Conservation (phyloP, 2,888 invertebrate species). For the Synanthedon myopaeformis region DNA sequence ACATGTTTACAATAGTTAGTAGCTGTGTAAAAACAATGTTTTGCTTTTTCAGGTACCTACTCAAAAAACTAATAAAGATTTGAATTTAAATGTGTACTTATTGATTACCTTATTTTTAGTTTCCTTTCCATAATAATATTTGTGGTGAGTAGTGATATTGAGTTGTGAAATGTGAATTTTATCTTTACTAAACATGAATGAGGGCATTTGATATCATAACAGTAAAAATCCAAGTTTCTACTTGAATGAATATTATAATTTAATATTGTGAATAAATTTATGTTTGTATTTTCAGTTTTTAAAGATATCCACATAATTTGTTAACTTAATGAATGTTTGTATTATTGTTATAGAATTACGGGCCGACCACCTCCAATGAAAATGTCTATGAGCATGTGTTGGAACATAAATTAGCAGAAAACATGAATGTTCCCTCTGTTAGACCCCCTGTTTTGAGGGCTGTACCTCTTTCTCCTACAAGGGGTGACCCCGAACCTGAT, state of each 20-base stretch:
- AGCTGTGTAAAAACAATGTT: conserved; percentile 4
- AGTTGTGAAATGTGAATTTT: no score
- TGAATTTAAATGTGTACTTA: conserved; percentile 32
- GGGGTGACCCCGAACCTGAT: conserved; percentile 58
- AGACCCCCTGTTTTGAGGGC: conserved; percentile 59
- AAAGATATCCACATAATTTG: conserved; percentile 8
- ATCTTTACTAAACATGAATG: conserved; percentile 10
- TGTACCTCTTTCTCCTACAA: conserved; percentile 43
- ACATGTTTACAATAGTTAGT: conserved; percentile 3
- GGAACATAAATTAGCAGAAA: conserved; percentile 61
- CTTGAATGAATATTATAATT: neutral
- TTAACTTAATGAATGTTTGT: conserved; percentile 1
- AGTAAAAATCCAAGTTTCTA: neutral
- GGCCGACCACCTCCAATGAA: conserved; percentile 69
- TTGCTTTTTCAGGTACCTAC: conserved; percentile 6
- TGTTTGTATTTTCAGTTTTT: conserved; percentile 8
- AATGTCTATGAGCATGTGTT: conserved; percentile 55
- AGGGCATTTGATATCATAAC: conserved; percentile 24
- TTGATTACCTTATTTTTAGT: conserved; percentile 34
- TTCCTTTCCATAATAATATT: conserved; percentile 13
- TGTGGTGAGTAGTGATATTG: conserved; percentile 3
- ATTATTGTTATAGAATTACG: conserved; percentile 62
- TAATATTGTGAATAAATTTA: conserved; percentile 5
- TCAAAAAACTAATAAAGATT: conserved; percentile 25
- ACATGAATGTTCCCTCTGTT: conserved; percentile 58